Base-by-base conservation (phyloP, 2,797 vertebrate species). In the Linurgus olivaceus region DNA sequence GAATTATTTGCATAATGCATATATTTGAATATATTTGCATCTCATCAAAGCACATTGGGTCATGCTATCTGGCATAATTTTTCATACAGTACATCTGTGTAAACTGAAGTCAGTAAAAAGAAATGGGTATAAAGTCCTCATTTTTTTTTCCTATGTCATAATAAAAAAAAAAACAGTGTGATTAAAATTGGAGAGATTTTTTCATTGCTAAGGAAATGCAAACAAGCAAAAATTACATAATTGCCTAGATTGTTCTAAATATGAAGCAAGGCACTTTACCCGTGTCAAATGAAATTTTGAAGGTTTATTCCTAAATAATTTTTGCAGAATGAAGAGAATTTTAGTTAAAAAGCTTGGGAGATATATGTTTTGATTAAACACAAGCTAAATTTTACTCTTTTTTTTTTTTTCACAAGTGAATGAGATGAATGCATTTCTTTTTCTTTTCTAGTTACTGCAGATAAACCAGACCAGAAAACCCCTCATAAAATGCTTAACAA, bases 11-110 rank as follows among this genome's bases (percentile, higher is more conserved):
- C 59, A 84, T 90, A 84, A 59, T 48, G 20, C 66, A 78, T 72
- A 37, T 42, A 59, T 45, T 89, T 90, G 52, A 66, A 90, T 84
- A 48, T 4, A 84, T 90, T 84, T 84, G 31, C 66, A 59, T 84
- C 17, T 21, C 28, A 4, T 28, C 40, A 21, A 42, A 72, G 13
- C 47, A 54, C 35, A 58, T 37, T 66, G 59, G 40, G 73, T 84
- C 73, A 48, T 47, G 26, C 8, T 77, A 28, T 90, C 33, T 66
- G 47, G 59, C 80, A 18, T 44, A 44, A 66, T 78, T 84, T 84
- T 66, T 84, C 52, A 42, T 37, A 25, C 7, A 28, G 15, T 72
- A 21, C 13, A 42, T 63, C 38, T 47, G 4, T 66, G 26, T 35
- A 66, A 84, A 66, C 19, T 54, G 33, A 78, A 90, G 26, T 52